Conservation (phyloP, 2,113 vertebrate species). For the Corythoichthys haematopterus region DNA sequence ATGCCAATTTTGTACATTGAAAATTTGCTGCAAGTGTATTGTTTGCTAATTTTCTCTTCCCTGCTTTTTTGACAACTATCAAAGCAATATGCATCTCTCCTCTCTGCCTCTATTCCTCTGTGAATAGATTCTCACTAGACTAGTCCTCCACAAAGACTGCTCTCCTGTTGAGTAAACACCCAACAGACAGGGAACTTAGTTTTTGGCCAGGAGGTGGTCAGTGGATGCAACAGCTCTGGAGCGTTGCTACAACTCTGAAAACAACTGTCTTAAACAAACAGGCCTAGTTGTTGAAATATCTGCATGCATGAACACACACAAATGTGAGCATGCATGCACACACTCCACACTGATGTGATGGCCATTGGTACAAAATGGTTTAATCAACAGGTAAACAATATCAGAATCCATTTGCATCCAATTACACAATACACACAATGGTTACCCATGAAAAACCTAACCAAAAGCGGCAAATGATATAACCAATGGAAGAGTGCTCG, state of each 20-base stretch:
- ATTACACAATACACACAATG: conserved; percentile 4
- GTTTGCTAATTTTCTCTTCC: not conserved
- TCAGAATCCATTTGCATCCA: not conserved
- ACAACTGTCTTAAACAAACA: conserved; percentile 53
- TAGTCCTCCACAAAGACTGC: conserved; percentile 48
- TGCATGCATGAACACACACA: conserved; percentile 29
- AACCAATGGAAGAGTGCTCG: conserved; percentile 21
- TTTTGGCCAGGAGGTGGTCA: conserved; percentile 27
- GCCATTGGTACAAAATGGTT: conserved; percentile 1
- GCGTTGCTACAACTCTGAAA: conserved; percentile 52
- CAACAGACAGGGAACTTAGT: conserved; percentile 34
- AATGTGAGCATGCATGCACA: conserved; percentile 13
- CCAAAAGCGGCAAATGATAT: conserved; percentile 13
- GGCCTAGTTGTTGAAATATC: conserved; percentile 49
- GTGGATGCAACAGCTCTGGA: conserved; percentile 34
- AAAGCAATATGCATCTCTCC: conserved; percentile 3
- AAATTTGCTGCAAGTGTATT: not conserved
- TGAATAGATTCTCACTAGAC: conserved; percentile 59
- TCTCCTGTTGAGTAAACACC: conserved; percentile 38
- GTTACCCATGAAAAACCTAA: conserved; percentile 14
- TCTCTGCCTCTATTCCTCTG: conserved; percentile 20
- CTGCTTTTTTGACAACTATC: not conserved
- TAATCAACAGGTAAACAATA: not conserved
- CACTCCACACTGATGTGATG: conserved; percentile 3
- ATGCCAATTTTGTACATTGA: conserved; percentile 6